phyloP scores from a whole-genome alignment of 2,888 invertebrate genomes.

The Lamproptera curius region DNA sequence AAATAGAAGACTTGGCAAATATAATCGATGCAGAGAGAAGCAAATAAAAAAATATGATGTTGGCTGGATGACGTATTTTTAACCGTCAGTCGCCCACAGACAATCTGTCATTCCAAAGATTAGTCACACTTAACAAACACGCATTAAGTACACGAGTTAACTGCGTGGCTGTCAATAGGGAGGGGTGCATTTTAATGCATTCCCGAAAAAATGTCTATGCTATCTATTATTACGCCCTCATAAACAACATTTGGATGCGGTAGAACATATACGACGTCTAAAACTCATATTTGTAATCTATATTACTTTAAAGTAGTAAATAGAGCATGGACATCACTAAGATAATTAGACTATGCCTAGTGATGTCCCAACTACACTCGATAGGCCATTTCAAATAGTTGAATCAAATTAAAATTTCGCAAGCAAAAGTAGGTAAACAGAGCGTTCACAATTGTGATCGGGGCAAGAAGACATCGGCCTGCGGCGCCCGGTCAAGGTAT shows the following conservation, averaged over 20 bases:
- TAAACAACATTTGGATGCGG: no score
- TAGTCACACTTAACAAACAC: conserved; percentile 24
- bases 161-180: neutral
- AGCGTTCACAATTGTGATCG: conserved; percentile 42
- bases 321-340: no score
- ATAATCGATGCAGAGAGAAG: conserved; percentile 1
- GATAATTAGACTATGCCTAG: no score
- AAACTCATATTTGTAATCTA: no score
- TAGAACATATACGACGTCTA: no score
- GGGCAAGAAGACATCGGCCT: conserved; percentile 63
- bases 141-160: conserved; percentile 6
- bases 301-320: no score
- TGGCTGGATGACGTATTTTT: conserved; percentile 22
- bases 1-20: no score
- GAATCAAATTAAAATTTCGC: conserved; percentile 1
- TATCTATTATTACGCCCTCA: no score
- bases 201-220: neutral
- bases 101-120: conserved; percentile 27
- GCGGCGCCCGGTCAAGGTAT: conserved; percentile 73
- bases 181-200: neutral
- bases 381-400: no score
- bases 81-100: conserved; percentile 25
- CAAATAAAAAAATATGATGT: no score
- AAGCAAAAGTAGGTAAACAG: conserved; percentile 56
- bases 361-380: no score